Percentiles rank a stretch among this genome's conserved stretches.
Conservation (phyloP, 2,797 vertebrate genomes). For the Lycodopsis pacificus region DNA sequence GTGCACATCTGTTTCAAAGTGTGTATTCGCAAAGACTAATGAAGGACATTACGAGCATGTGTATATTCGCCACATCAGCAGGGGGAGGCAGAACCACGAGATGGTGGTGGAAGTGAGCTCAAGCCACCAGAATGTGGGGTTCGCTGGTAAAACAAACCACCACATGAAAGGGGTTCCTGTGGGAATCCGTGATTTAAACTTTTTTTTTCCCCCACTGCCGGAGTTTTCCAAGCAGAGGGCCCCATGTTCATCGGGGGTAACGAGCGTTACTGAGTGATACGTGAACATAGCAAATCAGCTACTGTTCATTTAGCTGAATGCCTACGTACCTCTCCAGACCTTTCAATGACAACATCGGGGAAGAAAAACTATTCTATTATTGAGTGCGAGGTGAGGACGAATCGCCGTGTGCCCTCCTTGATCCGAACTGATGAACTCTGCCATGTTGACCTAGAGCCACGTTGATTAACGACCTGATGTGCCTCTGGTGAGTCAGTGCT, state of each 20-base stretch:
- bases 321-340: slow-evolving; percentile 15
- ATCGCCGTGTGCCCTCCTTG: neutral
- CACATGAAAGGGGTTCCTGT: slow-evolving; percentile 78
- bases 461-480: slow-evolving; percentile 13
- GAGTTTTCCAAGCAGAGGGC: slow-evolving; percentile 60
- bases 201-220: slow-evolving; percentile 16
- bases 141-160: slow-evolving; percentile 59
- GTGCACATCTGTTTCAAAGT: slow-evolving; percentile 55
- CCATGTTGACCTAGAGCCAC: neutral
- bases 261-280: slow-evolving; percentile 56
- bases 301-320: slow-evolving; percentile 29
- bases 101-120: slow-evolving; percentile 76
- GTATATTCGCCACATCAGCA: slow-evolving; percentile 57
- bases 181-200: slow-evolving; percentile 48
- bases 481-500: slow-evolving; percentile 16
- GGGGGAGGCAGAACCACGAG: slow-evolving; percentile 48
- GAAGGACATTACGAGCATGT: slow-evolving; percentile 57
- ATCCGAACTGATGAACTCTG: slow-evolving; percentile 13
- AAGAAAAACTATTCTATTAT: neutral
- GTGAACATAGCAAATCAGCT: slow-evolving; percentile 46
- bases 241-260: slow-evolving; percentile 64
- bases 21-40: slow-evolving; percentile 55
- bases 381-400: slow-evolving; percentile 11
- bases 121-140: slow-evolving; percentile 72
- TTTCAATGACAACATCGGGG: slow-evolving; percentile 12